Base-by-base conservation (phyloP, 2,888 invertebrate genomes). In the Drosophila melanosoma region DNA sequence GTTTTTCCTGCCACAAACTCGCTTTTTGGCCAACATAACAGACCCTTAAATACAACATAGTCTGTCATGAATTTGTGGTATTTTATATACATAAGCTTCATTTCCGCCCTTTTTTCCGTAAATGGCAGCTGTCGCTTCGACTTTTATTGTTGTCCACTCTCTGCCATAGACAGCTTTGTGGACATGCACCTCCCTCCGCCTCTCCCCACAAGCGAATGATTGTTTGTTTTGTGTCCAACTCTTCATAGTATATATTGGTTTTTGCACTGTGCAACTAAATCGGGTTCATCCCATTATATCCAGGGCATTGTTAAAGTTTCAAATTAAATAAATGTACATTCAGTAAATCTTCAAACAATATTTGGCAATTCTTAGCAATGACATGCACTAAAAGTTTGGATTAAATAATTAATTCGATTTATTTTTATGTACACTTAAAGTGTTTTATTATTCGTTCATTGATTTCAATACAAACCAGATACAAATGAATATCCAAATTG, bases 41-140 rank as follows among this genome's bases (percentile, higher is more conserved):
- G 63, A 45, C 54, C 61, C 45, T 32, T 36, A 32, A 35, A 62
- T 60, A 63, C 40, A 35, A 35, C 60, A 60, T 17, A 42, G 60
- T 35, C 64, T 59, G 74, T 45, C 57, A 38, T 63, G 32, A 69
- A 66, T 64, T 75, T 61, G 64, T 59, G 68, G 54, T 61, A 52
- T 59, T 67, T 60, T 66, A 15, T 23, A 67, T 54, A 67, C 26
- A 61, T 54, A 78, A 51, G 74, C 59, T 52, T 51, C 45, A 78
- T 69, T 58, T 72, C 29, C 40, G 36, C 10, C 45, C 48, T 32
- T 45, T 57, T 48, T 53, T 26, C 8, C 15, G 48, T 35, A 36
- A 51, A 52, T 45, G 33, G 59, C 67, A 48, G 53, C 67, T 66
- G 53, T 33, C 33, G 67, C 48, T 54, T 20, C 33, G 32, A 56